phyloP scores from a whole-genome alignment of 2,113 vertebrate species.

The Mionectes macconnelli region DNA sequence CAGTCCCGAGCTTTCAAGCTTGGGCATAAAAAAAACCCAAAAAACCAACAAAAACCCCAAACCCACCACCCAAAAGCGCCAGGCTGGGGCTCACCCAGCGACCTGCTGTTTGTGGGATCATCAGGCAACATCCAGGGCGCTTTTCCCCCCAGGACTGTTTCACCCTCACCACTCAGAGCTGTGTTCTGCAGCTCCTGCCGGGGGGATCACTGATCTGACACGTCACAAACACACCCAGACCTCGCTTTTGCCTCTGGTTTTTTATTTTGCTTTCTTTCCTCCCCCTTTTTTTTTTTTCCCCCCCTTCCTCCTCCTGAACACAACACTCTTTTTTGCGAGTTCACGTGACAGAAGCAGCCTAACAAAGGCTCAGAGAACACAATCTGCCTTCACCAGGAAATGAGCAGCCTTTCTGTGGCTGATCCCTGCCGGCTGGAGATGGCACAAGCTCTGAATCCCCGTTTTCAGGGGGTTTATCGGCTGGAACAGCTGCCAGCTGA shows the following conservation, averaged over 20 bases:
- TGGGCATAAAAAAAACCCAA: background rate
- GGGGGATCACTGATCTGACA: too few relatives aligned
- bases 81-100: background rate
- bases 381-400: background rate
- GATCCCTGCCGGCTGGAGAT: background rate
- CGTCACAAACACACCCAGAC: too few relatives aligned
- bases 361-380: background rate
- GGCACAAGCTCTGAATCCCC: background rate
- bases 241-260: background rate
- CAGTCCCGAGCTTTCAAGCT: background rate
- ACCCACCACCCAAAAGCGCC: background rate
- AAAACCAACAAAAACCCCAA: too few relatives aligned
- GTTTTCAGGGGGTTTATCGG: background rate
- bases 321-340: background rate
- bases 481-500: background rate
- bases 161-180: background rate
- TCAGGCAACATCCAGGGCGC: accelerated
- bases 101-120: background rate
- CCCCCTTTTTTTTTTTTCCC: too few relatives aligned
- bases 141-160: background rate
- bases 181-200: accelerated
- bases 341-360: background rate
- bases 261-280: background rate
- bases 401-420: background rate
- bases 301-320: too few relatives aligned